phyloP scores from a whole-genome alignment of 1,140 invertebrate species.

The Dreissena rostriformis region DNA sequence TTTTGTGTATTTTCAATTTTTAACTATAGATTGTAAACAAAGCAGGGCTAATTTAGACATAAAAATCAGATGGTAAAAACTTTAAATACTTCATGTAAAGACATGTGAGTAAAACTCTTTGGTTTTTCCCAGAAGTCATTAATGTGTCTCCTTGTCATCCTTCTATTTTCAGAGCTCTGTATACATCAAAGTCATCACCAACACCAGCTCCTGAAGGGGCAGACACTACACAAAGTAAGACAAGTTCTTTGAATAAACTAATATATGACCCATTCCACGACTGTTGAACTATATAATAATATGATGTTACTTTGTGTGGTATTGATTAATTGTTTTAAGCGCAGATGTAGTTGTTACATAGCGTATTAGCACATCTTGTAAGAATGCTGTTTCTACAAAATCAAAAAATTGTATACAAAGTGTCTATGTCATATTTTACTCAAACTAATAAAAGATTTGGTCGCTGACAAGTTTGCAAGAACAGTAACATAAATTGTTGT shows the following conservation, averaged over 20 bases:
- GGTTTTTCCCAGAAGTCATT: background rate
- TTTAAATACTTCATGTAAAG: background rate
- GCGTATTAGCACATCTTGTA: no score
- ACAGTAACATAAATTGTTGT: no score
- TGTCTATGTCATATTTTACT: no score
- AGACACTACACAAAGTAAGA: slow-evolving; percentile 16
- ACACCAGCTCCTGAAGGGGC: background rate
- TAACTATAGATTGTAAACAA: background rate
- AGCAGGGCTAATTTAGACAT: background rate
- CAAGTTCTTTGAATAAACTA: background rate
- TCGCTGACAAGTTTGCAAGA: no score
- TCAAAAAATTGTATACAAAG: no score
- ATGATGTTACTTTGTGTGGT: no score
- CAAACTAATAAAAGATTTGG: no score
- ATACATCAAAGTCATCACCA: slow-evolving; percentile 31
- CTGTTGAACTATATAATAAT: no score
- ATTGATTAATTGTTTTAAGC: no score
- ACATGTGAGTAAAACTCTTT: background rate
- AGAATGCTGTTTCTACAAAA: no score
- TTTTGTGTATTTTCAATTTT: background rate
- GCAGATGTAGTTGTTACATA: no score
- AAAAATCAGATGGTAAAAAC: no score
- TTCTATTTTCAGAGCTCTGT: slow-evolving; percentile 35
- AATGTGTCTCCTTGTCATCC: background rate
- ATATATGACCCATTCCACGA: background rate